These are phyloP conservation scores for Lacanobia oleracea DNA, from an alignment of 2,888 invertebrate genomes.

Conservation along the genomic window DNA sequence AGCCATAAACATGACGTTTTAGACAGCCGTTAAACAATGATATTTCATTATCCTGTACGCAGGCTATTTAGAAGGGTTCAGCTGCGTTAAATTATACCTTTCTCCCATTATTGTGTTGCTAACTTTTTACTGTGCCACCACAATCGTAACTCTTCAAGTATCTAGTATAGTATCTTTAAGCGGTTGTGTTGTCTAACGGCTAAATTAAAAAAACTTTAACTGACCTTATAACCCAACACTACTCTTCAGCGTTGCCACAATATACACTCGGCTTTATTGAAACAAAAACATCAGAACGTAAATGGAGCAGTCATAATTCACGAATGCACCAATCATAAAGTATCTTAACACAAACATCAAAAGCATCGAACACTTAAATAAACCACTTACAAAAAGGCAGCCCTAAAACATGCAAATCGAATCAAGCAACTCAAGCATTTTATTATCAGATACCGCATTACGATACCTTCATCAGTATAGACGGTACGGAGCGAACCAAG, in stretches of 20 bases:
- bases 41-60: constrained; percentile 56
- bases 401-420: constrained; percentile 82
- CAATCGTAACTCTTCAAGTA: constrained; percentile 60
- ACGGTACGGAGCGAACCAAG: constrained; percentile 83
- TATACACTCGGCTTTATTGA: background rate
- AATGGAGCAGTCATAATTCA: constrained; percentile 28
- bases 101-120: constrained; percentile 39
- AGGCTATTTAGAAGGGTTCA: constrained; percentile 48
- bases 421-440: constrained; percentile 84
- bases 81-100: constrained; percentile 61
- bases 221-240: constrained; percentile 4
- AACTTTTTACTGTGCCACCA: constrained; percentile 44
- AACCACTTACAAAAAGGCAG: constrained; percentile 68
- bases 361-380: constrained; percentile 60
- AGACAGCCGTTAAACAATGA: constrained; percentile 62
- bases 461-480: constrained; percentile 87
- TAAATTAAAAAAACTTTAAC: constrained; percentile 19
- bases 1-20: constrained; percentile 61
- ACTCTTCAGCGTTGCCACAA: background rate
- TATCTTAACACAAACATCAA: constrained; percentile 52
- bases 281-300: constrained; percentile 21
- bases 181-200: constrained; percentile 29
- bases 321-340: constrained; percentile 39
- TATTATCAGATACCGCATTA: constrained; percentile 86
- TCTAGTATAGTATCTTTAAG: constrained; percentile 49